These are phyloP conservation scores for Gastrophysa polygoni DNA, from an alignment of 2,888 invertebrate genomes.

Conservation along the genomic window DNA sequence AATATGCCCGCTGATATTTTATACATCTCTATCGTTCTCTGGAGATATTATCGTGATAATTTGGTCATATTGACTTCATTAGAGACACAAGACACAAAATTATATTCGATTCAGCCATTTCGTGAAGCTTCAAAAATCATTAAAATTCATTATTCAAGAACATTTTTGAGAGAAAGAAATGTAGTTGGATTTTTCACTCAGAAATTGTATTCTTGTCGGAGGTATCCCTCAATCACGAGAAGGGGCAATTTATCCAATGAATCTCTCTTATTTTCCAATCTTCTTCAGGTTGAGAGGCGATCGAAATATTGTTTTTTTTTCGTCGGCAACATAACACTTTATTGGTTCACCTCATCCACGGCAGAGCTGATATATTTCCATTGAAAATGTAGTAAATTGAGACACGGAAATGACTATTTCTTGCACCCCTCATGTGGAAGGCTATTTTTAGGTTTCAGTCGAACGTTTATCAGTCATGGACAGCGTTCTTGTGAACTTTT, in stretches of 20 bases:
- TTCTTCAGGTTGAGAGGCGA: neutral
- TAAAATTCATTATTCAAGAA: too few relatives aligned
- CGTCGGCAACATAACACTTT: neutral
- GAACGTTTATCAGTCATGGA: neutral
- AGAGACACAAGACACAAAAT: too few relatives aligned
- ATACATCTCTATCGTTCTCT: too few relatives aligned
- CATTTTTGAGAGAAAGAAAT: too few relatives aligned
- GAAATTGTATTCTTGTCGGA: too few relatives aligned
- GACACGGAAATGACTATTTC: neutral
- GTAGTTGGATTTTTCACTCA: too few relatives aligned
- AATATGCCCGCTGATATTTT: too few relatives aligned
- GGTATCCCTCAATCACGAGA: neutral
- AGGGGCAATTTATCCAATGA: neutral
- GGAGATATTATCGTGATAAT: too few relatives aligned
- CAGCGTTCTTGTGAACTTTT: neutral
- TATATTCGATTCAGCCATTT: too few relatives aligned
- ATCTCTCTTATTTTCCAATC: constrained; percentile 13
- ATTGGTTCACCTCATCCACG: neutral
- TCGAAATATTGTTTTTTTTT: constrained; percentile 8
- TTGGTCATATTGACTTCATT: too few relatives aligned
- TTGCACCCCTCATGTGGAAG: neutral
- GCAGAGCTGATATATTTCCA: neutral
- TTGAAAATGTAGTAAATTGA: neutral
- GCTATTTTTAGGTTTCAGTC: neutral
- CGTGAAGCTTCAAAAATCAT: too few relatives aligned